phyloP scores from a whole-genome alignment of 2,888 invertebrate genomes.

The Coronaproctus castanopsis region DNA sequence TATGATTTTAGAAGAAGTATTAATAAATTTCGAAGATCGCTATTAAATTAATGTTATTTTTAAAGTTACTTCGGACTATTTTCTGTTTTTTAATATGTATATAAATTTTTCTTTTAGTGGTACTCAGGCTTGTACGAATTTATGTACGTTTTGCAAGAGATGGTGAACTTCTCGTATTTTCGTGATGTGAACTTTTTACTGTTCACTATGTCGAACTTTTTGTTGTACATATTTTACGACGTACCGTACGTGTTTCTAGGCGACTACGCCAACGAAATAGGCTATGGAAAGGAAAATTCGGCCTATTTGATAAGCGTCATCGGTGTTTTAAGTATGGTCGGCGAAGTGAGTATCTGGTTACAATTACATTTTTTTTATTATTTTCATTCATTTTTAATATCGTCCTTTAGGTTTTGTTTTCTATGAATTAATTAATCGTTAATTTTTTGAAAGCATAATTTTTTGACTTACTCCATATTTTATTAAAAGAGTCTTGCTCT shows the following conservation, averaged over 20 bases:
- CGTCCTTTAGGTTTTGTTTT: constrained; percentile 5
- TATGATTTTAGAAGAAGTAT: neutral
- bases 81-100: too few species aligned
- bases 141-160: constrained; percentile 52
- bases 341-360: constrained; percentile 42
- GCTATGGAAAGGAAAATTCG: constrained; percentile 47
- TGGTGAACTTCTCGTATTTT: constrained; percentile 64
- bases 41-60: too few species aligned
- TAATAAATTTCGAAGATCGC: too few species aligned
- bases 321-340: constrained; percentile 69
- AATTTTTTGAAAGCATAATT: too few species aligned
- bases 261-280: constrained; percentile 48
- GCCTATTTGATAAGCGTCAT: constrained; percentile 70
- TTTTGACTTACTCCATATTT: too few species aligned
- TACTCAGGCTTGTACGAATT: constrained; percentile 54
- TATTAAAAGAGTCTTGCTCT: too few species aligned
- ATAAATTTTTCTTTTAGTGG: constrained; percentile 31
- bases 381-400: neutral
- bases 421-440: too few species aligned
- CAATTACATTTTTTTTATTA: constrained; percentile 2
- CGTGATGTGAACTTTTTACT: constrained; percentile 44
- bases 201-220: constrained; percentile 70
- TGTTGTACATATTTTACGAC: constrained; percentile 81
- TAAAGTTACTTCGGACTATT: too few species aligned
- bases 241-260: constrained; percentile 80